A percentile compares a stretch with the other conserved stretches of the same genome.
phyloP scores from a whole-genome alignment of 2,113 vertebrate genomes.

The Malurus alboscapulatus region DNA sequence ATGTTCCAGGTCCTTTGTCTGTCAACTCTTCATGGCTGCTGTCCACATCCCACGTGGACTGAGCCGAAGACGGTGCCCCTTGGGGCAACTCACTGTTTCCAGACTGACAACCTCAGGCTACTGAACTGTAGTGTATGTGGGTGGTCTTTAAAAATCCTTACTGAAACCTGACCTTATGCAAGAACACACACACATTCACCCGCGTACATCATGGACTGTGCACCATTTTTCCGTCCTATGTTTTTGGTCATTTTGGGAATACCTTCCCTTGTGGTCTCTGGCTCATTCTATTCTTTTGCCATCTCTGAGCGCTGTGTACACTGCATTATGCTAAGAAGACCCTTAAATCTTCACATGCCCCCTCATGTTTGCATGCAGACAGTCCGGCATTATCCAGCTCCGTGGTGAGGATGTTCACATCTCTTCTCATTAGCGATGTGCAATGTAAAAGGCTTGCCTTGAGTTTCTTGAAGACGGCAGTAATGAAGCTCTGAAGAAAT shows the following conservation, averaged over 20 bases:
- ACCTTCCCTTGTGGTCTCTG: background rate
- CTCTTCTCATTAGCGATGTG: conserved; percentile 72
- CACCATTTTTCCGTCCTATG: background rate
- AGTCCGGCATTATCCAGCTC: conserved; percentile 26
- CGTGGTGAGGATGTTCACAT: conserved; percentile 49
- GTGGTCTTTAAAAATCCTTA: background rate
- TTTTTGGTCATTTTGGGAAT: background rate
- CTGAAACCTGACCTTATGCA: background rate
- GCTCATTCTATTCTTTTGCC: background rate
- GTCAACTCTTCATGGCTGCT: background rate
- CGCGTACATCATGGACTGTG: rapidly evolving
- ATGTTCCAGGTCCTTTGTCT: background rate
- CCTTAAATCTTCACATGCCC: conserved; percentile 1
- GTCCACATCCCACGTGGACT: background rate
- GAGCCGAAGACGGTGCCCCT: background rate
- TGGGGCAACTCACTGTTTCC: background rate
- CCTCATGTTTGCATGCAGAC: background rate
- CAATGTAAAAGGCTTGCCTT: conserved; percentile 62
- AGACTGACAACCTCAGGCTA: background rate
- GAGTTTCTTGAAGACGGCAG: conserved; percentile 70
- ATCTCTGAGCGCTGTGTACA: background rate
- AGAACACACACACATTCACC: background rate
- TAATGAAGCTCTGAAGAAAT: conserved; percentile 78
- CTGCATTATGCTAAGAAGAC: background rate
- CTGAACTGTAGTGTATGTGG: background rate